Base-by-base conservation (phyloP, 2,888 invertebrate species). In the Synergus gifuensis region DNA sequence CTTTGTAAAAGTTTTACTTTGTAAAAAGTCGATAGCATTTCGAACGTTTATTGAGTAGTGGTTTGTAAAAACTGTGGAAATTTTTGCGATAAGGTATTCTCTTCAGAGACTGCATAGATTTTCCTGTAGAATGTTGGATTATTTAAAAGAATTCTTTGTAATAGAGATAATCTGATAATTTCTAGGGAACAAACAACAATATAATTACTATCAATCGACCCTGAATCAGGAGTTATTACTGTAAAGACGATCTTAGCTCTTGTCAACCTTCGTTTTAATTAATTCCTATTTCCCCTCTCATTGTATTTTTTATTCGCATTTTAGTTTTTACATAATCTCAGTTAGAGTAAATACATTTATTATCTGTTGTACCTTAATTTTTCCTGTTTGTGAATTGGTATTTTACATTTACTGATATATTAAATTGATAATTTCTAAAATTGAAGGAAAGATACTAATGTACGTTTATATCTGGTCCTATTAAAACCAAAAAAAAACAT, bases 191-290 rank as follows among this genome's bases (percentile, higher is more conserved):
- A 62, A 62, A 5, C 11, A 60, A 22, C 14, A 14, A 22, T 62
- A 14, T 28, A 28, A 22, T 28, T 62, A 62, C 14, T 62, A 46
- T 46, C 14, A 14, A 62, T 28, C 62, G 14, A 62, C 28, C 62
- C 62, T 28, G 62, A 28, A 62, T 62, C 22, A 62, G 62, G 62
- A 62, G 1, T 62, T 28, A 62, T 28, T 28, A 28, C 62, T 62
- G 28, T 62, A 14, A 62, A 28, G 62, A 62, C 60, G 22, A 60
- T 60, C 60, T 60, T 28, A 62, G 14, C 28, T 62, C 62, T 62
- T 28, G 14, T 62, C 14, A 62, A 28, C 62, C 62, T 62, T 62
- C 62, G 22, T 62, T 62, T 62, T 62, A 62, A 62, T 62, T 62
- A 11, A 62, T 62, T 28, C 62, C 28, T 22, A 12, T 62, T 62